Base-by-base conservation (phyloP, 1,140 invertebrate genomes). In the Acyrthosiphon pisum region DNA sequence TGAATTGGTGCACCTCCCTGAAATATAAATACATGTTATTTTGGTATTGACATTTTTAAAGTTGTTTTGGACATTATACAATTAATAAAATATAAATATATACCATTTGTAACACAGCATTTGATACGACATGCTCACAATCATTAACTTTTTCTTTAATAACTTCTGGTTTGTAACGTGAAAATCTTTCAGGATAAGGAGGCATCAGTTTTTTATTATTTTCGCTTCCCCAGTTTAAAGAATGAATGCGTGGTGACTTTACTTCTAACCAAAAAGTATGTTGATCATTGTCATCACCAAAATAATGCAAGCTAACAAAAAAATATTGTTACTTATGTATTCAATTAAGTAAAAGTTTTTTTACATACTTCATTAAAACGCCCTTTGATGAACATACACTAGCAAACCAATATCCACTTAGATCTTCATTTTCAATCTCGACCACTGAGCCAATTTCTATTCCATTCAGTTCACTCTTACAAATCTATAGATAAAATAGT, bases 381-480 rank as follows among this genome's bases (percentile, higher is more conserved):
- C 50, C 91, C 23, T 86, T 86, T 22, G 91, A 93, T 86, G 81
- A 86, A 93, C 23, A 9, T 9, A 93, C 48, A 56, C 26, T 86
- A 20, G 91, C 91, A 93, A 56, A 93, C 81, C 81, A 93, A 84
- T 93, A 93, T 44, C 91, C 91, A 86, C 14, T 44, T 53, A 41
- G n/a, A 86, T 93, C 91, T 86, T 86, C 91, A 93, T 86, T 86
- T 93, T 93, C 91, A 56, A 93, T 37, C 20, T 93, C 91, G 1
- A 93, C 37, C 14, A 93, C 48, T 35, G 91, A 93, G 2, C 91
- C 91, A 6, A 56, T 20, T 86, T 93, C 91, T 41, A 93, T 93
- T 41, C 91, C 91, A 93, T 86, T 93, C 9, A 44, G 48, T 93
- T 93, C 91, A 93, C 91, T 93, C n/a, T 93, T 86, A 44, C 91